Evolutionary conservation across 2,888 invertebrate genomes (phyloP).

Genomic region (Nezara viridula): DNA sequence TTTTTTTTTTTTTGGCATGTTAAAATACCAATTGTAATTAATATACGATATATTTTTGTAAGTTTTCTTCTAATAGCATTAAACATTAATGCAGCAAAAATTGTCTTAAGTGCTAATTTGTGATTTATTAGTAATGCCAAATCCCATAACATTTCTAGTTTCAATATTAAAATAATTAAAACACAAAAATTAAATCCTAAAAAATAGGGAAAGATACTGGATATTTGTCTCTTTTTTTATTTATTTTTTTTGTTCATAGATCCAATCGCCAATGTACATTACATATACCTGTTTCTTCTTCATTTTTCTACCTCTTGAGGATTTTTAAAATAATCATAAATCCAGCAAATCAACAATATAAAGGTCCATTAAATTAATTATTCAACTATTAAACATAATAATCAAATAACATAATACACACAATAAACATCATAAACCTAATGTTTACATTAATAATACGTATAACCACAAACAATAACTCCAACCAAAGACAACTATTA

Average conservation of each 20-base stretch:
- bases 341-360: conserved; percentile 5
- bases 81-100: background rate
- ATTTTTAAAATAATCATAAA: background rate
- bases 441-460: background rate
- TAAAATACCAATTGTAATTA: background rate
- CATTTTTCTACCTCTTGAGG: background rate
- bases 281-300: background rate
- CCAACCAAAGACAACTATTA: background rate
- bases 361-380: background rate
- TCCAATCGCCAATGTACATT: background rate
- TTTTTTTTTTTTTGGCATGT: background rate
- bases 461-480: conserved; percentile 9
- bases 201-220: background rate
- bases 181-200: background rate
- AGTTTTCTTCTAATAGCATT: background rate
- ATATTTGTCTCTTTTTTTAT: background rate
- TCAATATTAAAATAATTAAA: background rate
- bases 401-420: conserved; percentile 3
- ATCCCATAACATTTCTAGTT: background rate
- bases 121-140: conserved; percentile 10
- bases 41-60: background rate
- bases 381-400: background rate
- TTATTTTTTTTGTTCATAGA: background rate
- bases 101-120: background rate
- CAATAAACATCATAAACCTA: conserved; percentile 10